Evolutionary conservation across 2,113 vertebrate genomes (phyloP).

Genomic region (Sterrhoptilus dennistouni): DNA sequence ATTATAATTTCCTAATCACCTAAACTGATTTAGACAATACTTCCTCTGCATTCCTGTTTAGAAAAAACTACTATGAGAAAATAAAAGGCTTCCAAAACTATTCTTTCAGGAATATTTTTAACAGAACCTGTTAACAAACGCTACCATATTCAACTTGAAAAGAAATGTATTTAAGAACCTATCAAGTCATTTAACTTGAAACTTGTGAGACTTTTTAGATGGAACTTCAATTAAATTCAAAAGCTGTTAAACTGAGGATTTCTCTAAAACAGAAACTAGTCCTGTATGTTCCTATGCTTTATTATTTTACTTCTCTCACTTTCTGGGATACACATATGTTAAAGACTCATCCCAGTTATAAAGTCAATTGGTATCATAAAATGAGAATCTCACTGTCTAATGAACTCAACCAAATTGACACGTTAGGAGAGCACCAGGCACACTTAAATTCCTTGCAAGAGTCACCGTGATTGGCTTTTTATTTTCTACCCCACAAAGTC

Average conservation of each 20-base stretch:
- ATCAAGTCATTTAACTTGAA: background rate
- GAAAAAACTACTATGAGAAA: background rate
- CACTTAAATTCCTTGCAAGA: background rate
- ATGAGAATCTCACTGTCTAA: background rate
- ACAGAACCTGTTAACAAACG: background rate
- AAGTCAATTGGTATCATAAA: background rate
- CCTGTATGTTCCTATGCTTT: background rate
- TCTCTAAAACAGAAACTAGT: background rate
- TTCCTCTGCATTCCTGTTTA: background rate
- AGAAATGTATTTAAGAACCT: slow-evolving; percentile 12
- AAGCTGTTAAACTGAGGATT: background rate
- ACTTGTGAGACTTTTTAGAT: background rate
- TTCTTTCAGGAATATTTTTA: slow-evolving; percentile 17
- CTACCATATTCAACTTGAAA: background rate
- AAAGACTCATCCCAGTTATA: background rate
- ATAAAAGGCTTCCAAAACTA: background rate
- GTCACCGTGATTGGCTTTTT: background rate
- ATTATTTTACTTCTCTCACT: background rate
- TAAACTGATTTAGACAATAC: background rate
- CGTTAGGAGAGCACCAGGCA: background rate
- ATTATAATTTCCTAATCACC: slow-evolving; percentile 29
- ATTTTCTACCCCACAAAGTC: background rate
- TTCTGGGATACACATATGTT: background rate
- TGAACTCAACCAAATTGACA: background rate
- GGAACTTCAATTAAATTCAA: background rate